Evolutionary conservation across 2,888 invertebrate species (phyloP).

Genomic region (Drosophila anomelani): DNA sequence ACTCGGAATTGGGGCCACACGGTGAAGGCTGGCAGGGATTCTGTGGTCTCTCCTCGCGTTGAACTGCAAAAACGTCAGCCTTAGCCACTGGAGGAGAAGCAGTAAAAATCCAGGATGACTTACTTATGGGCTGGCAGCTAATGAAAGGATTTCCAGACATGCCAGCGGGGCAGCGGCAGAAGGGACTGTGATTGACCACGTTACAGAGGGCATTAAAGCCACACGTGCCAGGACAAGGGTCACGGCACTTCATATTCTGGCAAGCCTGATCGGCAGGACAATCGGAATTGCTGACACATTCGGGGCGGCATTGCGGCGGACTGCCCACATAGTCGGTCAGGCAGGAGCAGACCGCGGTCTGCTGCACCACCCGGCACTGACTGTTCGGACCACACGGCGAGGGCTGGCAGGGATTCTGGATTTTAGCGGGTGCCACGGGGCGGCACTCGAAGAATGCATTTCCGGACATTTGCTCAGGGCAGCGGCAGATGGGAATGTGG

Average conservation of each 20-base stretch:
- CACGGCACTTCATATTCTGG: constrained; percentile 89
- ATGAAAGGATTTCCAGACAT: constrained; percentile 90
- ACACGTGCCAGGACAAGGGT: constrained; percentile 91
- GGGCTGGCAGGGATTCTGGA: constrained; percentile 88
- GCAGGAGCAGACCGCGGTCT: constrained; percentile 89
- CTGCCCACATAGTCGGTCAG: constrained; percentile 88
- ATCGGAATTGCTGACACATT: constrained; percentile 90
- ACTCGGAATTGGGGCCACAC: constrained; percentile 91
- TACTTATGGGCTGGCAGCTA: constrained; percentile 85
- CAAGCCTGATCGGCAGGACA: constrained; percentile 89
- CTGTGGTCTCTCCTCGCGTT: constrained; percentile 64
- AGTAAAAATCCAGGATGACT: constrained; percentile 27
- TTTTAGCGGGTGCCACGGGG: constrained; percentile 84
- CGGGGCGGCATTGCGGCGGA: constrained; percentile 90
- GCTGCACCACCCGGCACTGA: constrained; percentile 88
- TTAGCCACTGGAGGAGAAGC: constrained; percentile 3
- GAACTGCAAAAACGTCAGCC: constrained; percentile 53
- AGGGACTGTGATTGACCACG: constrained; percentile 90
- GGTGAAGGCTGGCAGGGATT: constrained; percentile 88
- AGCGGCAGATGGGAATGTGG: constrained; percentile 92
- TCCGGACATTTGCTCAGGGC: constrained; percentile 90
- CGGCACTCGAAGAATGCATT: constrained; percentile 91
- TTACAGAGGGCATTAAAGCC: constrained; percentile 89
- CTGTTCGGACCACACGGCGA: constrained; percentile 91
- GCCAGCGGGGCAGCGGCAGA: constrained; percentile 88